Evolutionary conservation across 2,113 vertebrate genomes (phyloP), one percentile per base, ranked within the genome.

Genomic region (Tor tambroides): DNA sequence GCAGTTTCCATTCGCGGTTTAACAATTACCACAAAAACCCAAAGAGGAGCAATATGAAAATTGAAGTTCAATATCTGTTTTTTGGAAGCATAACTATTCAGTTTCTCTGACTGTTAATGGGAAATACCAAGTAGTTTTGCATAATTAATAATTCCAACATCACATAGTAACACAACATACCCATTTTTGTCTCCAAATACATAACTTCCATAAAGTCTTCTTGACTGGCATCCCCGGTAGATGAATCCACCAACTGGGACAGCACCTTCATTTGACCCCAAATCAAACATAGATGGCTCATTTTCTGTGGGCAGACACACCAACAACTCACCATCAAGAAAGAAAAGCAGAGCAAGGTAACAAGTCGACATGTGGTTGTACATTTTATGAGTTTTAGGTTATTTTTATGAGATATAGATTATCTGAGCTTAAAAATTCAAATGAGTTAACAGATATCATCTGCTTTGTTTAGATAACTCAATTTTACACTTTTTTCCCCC

Each of bases 151-250:
- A 43, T 41, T 41, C 32, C 11, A 51, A 59, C 15, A 49, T 72
- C 72, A 19, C 26, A 72, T 26, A 65, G 28, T 80, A 69, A 77
- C 15, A 23, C 17, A 17, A 86, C 96, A 54, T 94, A 99, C 98
- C 98, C 97, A 21, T 96, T 97, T 83, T 96, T 98, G 90, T 99
- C 98, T 91, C 96, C 98, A 91, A 99, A 99, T 1, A 99, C 96
- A 0, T 98, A 99, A 91, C 95, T 98, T 89, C 98, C 98, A n/a
- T 97, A 97, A 74, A 99, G 95, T 85, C 98, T 95, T 92, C 99
- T 95, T 0, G 98, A 99, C 88, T 99, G 98, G 92, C 98, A 99
- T 84, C 98, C 98, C 89, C 97, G 95, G 90, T 99, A 99, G 93
- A 99, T 94, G 92, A 99, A 99, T 71, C 98, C 98, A 28, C 98